Evolutionary conservation across 2,797 vertebrate genomes (phyloP).

Genomic region (Sphenopsis melanotis): DNA sequence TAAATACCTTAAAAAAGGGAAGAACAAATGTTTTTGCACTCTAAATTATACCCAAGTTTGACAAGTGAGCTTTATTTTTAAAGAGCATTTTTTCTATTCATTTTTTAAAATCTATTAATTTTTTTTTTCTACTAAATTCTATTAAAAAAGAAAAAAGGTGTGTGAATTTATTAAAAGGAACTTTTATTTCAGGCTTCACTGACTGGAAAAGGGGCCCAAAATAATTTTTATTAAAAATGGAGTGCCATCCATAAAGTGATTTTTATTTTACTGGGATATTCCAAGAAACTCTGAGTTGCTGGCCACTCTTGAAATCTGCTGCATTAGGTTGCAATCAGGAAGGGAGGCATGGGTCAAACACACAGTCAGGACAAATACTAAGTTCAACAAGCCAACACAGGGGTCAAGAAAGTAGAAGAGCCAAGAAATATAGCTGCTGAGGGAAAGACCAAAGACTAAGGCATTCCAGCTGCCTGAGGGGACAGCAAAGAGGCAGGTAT

Average conservation of each 20-base stretch:
- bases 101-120: background rate
- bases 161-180: background rate
- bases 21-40: background rate
- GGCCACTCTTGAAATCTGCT: background rate
- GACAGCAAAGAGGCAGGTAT: background rate
- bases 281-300: background rate
- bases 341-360: background rate
- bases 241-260: background rate
- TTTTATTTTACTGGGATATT: background rate
- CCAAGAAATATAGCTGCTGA: background rate
- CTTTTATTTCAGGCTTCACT: background rate
- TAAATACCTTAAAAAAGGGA: background rate
- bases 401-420: background rate
- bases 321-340: background rate
- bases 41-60: background rate
- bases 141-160: background rate
- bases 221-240: background rate
- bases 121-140: background rate
- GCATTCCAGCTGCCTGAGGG: background rate
- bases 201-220: background rate
- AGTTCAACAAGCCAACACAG: background rate
- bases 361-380: background rate
- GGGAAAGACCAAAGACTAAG: background rate
- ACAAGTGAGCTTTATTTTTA: background rate
- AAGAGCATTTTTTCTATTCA: background rate